Percentiles rank a stretch among this genome's conserved stretches.
Conservation (phyloP, 2,888 invertebrate genomes). For the Linnaemya tessellans region DNA sequence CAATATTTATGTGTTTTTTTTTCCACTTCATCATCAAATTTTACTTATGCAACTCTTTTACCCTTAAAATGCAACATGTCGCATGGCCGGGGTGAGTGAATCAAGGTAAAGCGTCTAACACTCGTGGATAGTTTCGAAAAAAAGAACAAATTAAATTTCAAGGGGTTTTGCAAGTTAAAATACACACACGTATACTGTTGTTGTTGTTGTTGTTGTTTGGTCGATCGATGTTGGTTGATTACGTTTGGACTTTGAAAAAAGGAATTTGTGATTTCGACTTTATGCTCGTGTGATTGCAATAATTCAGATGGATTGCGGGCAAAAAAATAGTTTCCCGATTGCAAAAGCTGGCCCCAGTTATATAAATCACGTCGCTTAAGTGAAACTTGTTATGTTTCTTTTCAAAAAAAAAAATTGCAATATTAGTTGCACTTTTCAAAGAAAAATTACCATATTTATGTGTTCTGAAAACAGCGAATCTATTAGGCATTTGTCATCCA, state of each 20-base stretch:
- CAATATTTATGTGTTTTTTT: conserved; percentile 68
- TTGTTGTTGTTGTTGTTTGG: neutral
- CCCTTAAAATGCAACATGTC: conserved; percentile 55
- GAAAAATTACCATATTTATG: no score
- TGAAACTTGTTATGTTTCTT: no score
- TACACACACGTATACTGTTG: neutral
- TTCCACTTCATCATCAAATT: conserved; percentile 9
- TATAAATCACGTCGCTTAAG: no score
- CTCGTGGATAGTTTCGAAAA: conserved; percentile 5
- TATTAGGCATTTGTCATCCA: no score
- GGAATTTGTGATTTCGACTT: conserved; percentile 48
- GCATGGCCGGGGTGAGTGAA: conserved; percentile 28
- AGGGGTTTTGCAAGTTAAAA: conserved; percentile 20
- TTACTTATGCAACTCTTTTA: conserved; percentile 63
- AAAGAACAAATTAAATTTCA: conserved; percentile 4
- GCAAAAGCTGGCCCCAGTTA: no score
- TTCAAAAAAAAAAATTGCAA: no score
- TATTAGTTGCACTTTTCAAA: no score
- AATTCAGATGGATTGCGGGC: neutral
- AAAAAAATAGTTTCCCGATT: neutral
- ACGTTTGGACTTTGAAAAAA: neutral
- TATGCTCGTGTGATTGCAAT: neutral
- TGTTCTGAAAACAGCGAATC: no score
- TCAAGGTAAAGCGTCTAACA: conserved; percentile 46
- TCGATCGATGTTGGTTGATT: neutral